Percentiles rank a stretch among this genome's conserved stretches.
phyloP scores from a whole-genome alignment of 2,888 invertebrate genomes.

The Athalia circularis region DNA sequence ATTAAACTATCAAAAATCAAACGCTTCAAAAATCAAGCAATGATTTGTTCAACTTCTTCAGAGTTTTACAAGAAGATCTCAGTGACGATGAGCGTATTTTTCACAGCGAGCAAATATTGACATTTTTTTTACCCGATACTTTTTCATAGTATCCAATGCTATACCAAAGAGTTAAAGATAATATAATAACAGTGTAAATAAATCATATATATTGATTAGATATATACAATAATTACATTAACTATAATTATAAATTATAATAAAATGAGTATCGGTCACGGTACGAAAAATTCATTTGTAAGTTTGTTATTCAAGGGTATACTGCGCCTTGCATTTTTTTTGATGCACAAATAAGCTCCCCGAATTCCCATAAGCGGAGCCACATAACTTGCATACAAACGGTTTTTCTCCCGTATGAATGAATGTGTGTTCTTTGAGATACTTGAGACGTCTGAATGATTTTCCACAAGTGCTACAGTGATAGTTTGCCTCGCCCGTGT shows the following conservation, averaged over 20 bases:
- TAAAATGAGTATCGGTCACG: constrained; percentile 15
- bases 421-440: constrained; percentile 58
- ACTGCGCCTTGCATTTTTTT: constrained; percentile 54
- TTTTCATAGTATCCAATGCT: constrained; percentile 32
- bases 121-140: constrained; percentile 12
- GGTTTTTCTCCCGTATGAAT: constrained; percentile 62
- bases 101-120: too few relatives aligned
- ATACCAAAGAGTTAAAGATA: constrained; percentile 54
- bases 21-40: neutral
- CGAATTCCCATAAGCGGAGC: constrained; percentile 56
- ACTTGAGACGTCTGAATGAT: constrained; percentile 57
- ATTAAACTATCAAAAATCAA: neutral
- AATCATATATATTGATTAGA: constrained; percentile 47
- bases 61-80: too few relatives aligned
- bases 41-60: too few relatives aligned
- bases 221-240: constrained; percentile 10
- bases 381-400: constrained; percentile 57
- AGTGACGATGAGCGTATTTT: too few relatives aligned
- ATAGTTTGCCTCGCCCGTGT: constrained; percentile 58
- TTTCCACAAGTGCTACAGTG: constrained; percentile 59
- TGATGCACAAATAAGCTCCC: constrained; percentile 59
- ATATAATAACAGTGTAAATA: constrained; percentile 53
- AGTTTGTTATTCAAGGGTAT: neutral
- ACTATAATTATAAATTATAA: constrained; percentile 31
- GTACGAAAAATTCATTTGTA: neutral